phyloP scores from a whole-genome alignment of 1,140 invertebrate genomes.

The Onthophagus taurus region DNA sequence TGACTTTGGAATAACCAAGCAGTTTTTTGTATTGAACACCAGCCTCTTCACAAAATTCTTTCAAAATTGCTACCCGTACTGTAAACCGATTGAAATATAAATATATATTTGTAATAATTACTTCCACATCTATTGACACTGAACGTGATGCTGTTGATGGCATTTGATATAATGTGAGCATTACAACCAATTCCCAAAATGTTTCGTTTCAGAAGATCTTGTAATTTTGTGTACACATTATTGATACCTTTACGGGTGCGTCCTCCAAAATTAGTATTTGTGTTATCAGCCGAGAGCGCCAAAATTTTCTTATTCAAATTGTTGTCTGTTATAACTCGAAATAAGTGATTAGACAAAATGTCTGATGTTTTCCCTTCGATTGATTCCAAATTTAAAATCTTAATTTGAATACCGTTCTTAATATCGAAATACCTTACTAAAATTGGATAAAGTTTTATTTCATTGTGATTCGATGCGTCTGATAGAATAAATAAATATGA shows the following conservation, averaged over 20 bases:
- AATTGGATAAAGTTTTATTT: slow-evolving; percentile 15
- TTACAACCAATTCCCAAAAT: slow-evolving; percentile 18
- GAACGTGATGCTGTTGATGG: slow-evolving; percentile 15
- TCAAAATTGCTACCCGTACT: slow-evolving; percentile 19
- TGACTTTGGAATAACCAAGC: no score
- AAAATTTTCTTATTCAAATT: slow-evolving; percentile 16
- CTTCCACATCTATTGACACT: slow-evolving; percentile 17
- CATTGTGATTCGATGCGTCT: slow-evolving; percentile 11
- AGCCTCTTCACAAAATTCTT: no score
- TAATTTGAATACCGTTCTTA: slow-evolving; percentile 15
- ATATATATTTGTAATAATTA: slow-evolving; percentile 18
- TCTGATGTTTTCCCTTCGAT: slow-evolving; percentile 17
- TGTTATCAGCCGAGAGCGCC: slow-evolving; percentile 14
- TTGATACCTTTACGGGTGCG: slow-evolving; percentile 11
- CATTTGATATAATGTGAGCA: slow-evolving; percentile 17
- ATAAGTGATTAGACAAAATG: slow-evolving; percentile 14
- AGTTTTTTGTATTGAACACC: no score
- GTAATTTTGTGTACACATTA: slow-evolving; percentile 16
- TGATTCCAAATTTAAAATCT: slow-evolving; percentile 16
- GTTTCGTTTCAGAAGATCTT: slow-evolving; percentile 11
- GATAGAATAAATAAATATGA: slow-evolving; percentile 8
- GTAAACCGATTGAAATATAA: slow-evolving; percentile 20
- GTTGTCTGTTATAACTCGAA: slow-evolving; percentile 11
- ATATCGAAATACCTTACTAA: slow-evolving; percentile 15
- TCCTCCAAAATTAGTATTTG: slow-evolving; percentile 20